Percentiles rank a stretch among this genome's conserved stretches.
Evolutionary conservation across 2,113 vertebrate species (phyloP).

Genomic region (Garra rufa): DNA sequence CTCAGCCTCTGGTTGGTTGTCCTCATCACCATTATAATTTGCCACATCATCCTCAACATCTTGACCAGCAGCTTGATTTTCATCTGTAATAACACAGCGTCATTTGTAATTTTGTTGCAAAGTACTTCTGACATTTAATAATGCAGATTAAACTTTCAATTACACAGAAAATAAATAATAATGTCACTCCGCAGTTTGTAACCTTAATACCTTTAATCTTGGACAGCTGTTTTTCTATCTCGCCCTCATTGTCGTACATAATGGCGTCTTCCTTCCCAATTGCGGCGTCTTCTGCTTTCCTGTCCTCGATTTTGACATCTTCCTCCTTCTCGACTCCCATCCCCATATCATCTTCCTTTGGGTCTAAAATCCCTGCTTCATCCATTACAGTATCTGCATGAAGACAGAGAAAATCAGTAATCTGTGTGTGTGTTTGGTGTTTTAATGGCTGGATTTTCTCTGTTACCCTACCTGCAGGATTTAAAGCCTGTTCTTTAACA

Average conservation of each 20-base stretch:
- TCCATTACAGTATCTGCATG: conserved; percentile 64
- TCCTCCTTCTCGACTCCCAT: conserved; percentile 53
- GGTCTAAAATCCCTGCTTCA: conserved; percentile 32
- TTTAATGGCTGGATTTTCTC: background rate
- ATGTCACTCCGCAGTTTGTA: too few species aligned
- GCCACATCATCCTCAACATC: conserved; percentile 72
- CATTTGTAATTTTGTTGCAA: background rate
- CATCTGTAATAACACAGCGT: conserved; percentile 29
- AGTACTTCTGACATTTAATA: background rate
- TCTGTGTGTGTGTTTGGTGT: background rate
- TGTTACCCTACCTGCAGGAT: conserved; percentile 56
- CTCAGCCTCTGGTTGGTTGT: conserved; percentile 90
- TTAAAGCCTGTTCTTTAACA: conserved; percentile 54
- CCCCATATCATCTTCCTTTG: conserved; percentile 1
- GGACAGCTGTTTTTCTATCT: conserved; percentile 57
- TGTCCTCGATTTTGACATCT: conserved; percentile 60
- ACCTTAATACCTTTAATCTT: conserved; percentile 56
- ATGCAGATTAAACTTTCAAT: background rate
- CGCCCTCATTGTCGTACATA: conserved; percentile 54
- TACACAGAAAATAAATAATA: background rate
- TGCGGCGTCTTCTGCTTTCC: conserved; percentile 39
- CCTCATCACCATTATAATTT: conserved; percentile 85
- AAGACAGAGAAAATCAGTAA: background rate
- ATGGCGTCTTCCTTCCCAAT: conserved; percentile 37
- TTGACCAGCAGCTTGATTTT: conserved; percentile 59